Evolutionary conservation across 1,140 invertebrate species (phyloP).

Genomic region (Adelges cooleyi): DNA sequence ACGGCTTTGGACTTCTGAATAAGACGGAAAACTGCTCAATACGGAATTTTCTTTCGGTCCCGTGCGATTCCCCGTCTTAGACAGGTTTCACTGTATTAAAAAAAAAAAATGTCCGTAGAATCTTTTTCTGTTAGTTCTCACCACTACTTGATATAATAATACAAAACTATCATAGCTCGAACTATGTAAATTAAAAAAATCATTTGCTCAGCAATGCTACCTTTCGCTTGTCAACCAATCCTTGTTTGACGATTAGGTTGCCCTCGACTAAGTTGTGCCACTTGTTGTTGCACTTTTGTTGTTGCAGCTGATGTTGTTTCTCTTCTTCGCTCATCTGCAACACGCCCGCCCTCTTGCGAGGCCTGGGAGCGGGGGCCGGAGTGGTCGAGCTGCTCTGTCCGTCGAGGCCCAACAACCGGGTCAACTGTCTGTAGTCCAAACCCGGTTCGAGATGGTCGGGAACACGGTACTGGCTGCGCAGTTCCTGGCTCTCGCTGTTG

Average conservation of each 20-base stretch:
- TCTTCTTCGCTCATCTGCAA: slow-evolving; percentile 47
- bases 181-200: no score
- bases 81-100: not conserved
- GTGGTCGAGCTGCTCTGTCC: slow-evolving; percentile 7
- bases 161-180: no score
- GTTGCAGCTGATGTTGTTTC: slow-evolving; percentile 45
- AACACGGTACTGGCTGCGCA: slow-evolving; percentile 44
- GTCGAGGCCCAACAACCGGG: slow-evolving; percentile 59
- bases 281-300: slow-evolving; percentile 62
- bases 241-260: slow-evolving; percentile 89
- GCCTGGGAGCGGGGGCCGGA: slow-evolving; percentile 33
- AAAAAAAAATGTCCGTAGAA: no score
- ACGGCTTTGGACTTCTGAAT: no score
- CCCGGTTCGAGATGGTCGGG: slow-evolving; percentile 74
- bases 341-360: slow-evolving; percentile 39
- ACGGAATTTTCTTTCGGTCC: no score
- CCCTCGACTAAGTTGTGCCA: slow-evolving; percentile 81
- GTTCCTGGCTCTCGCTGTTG: slow-evolving; percentile 53
- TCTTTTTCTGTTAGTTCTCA: no score
- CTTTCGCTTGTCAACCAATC: slow-evolving; percentile 87
- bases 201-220: slow-evolving; percentile 35
- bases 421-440: slow-evolving; percentile 65
- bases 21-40: no score
- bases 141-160: no score
- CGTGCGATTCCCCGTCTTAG: no score